Base-by-base conservation (phyloP, 2,113 vertebrate species). In the Nycticebus coucang region DNA sequence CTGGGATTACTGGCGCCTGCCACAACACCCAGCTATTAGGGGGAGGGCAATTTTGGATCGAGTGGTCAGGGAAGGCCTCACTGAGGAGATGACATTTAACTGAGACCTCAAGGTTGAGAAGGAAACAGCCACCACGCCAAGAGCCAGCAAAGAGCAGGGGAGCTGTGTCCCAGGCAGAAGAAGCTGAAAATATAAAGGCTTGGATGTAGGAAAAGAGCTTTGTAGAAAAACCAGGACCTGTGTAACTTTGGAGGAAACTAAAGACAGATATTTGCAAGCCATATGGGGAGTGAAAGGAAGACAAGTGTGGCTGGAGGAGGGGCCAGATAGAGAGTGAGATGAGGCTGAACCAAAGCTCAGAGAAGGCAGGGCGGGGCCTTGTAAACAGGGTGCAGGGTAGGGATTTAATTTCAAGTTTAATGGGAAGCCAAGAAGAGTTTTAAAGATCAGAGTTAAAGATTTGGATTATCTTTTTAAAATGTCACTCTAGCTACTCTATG, bases 201-300 rank as follows among this genome's bases (percentile, higher is more conserved):
- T 71, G 28, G 17, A 55, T 55, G 84, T 33, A 24, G 53, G 53
- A 28, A 64, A 69, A 89, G 74, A 85, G 72, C 30, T 41, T 78
- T 33, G 84, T 81, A 53, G 50, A 74, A 33, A 89, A 91, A 68
- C 24, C 6, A 62, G 62, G 74, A n/a, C 80, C 33, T 37, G 13
- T 45, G 75, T 33, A 55, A 68, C 79, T 68, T 45, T 13, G 15
- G 93, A 95, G 68, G 81, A 88, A 91, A 79, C 37, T 19, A 41
- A 87, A 97, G 82, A 50, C 53, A 33, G 53, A 37, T 62, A 71
- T 78, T 92, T 95, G 45, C 55, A 82, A 91, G 72, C 30, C 59
- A 33, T 26, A 4, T 0, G 35, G 86, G n/a, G 41, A 9, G 4
- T 0, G 5, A 79, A 85, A 59, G 75, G 69, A 53, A n/a, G 41